Percentiles rank a stretch among this genome's conserved stretches.
These are phyloP conservation scores for Heliconius cydno DNA, from an alignment of 2,888 invertebrate genomes.

Conservation along the genomic window DNA sequence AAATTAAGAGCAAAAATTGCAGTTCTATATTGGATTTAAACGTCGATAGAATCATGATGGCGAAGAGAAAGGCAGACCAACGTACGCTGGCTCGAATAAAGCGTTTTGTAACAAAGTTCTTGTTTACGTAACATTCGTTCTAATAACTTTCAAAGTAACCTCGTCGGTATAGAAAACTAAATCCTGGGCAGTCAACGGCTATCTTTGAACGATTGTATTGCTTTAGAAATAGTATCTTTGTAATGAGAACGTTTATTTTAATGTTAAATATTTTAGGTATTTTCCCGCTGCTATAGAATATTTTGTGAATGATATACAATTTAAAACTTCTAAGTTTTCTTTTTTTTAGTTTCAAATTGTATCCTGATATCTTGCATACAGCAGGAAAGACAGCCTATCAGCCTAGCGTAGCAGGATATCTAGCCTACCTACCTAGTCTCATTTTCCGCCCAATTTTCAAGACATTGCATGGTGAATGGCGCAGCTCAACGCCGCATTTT, in stretches of 20 bases:
- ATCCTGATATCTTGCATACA: too few relatives aligned
- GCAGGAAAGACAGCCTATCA: too few relatives aligned
- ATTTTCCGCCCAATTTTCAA: neutral
- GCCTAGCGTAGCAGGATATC: too few relatives aligned
- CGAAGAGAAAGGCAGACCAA: constrained; percentile 61
- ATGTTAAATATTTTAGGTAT: neutral
- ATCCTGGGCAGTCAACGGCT: constrained; percentile 22
- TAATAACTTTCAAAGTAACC: constrained; percentile 51
- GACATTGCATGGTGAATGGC: neutral
- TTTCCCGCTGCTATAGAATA: neutral
- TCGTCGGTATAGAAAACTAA: constrained; percentile 32
- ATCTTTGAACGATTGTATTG: neutral
- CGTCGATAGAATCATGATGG: constrained; percentile 43
- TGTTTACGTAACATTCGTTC: constrained; percentile 57
- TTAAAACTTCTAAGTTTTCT: too few relatives aligned
- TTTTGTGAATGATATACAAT: too few relatives aligned
- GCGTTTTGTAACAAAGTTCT: constrained; percentile 60
- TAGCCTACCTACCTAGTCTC: too few relatives aligned
- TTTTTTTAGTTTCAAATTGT: too few relatives aligned
- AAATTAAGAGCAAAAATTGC: constrained; percentile 39
- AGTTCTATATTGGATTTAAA: constrained; percentile 29
- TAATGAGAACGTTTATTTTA: neutral
- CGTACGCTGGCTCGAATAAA: constrained; percentile 50
- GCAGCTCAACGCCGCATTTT: neutral
- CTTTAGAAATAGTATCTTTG: neutral